phyloP scores from a whole-genome alignment of 2,113 vertebrate species.

The Butastur rufipennis region DNA sequence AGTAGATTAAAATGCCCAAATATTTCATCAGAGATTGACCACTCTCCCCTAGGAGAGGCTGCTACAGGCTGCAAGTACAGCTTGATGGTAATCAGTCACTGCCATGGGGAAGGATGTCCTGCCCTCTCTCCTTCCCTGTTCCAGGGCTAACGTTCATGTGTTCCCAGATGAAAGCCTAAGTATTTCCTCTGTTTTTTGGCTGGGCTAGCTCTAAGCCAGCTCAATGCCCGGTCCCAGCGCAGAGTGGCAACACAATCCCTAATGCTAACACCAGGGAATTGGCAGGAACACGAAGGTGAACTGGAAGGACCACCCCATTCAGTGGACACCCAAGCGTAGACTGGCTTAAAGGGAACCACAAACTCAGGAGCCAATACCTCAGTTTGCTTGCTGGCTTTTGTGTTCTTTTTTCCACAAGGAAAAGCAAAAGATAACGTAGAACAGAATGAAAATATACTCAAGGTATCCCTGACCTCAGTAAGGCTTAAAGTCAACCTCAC shows the following conservation, averaged over 20 bases:
- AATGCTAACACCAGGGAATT: accelerated
- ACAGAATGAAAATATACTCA: neutral
- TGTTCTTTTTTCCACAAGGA: neutral
- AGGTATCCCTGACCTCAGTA: no score
- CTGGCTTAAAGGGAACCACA: neutral
- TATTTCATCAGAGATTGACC: neutral
- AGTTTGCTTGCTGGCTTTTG: neutral
- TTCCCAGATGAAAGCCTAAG: neutral
- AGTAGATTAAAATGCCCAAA: neutral
- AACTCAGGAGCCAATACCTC: neutral
- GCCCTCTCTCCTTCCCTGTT: neutral
- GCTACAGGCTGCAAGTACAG: neutral
- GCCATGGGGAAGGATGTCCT: neutral
- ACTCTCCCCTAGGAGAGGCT: neutral
- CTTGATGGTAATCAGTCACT: neutral
- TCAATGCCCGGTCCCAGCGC: neutral
- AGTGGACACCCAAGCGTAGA: neutral
- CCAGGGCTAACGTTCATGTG: neutral
- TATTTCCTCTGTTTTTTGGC: accelerated
- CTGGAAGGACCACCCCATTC: neutral
- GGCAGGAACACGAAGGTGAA: neutral
- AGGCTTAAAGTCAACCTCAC: neutral
- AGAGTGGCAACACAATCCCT: neutral
- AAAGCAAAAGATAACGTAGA: accelerated
- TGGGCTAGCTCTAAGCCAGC: neutral